Base-by-base conservation (phyloP, 2,113 vertebrate genomes). In the Phasianus colchicus region DNA sequence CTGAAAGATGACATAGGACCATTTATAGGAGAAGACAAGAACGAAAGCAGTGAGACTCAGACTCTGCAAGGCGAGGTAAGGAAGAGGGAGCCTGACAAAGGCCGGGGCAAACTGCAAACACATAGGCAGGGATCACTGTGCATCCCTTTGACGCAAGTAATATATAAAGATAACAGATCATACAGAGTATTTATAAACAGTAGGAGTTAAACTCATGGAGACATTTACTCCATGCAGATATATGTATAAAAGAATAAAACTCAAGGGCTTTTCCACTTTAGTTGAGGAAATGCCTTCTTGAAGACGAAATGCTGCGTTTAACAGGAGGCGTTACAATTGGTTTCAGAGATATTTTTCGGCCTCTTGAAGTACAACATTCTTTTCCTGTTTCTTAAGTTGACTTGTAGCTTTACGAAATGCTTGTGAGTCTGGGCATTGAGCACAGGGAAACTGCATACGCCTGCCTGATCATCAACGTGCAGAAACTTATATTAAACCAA, bases 381-480 rank as follows among this genome's bases (percentile, higher is more conserved):
- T 27, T 27, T 43, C 29, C 69, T 61, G 19, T 40, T 88, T 22
- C 9, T 75, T 42, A 57, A 32, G 14, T 40, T 22, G 19, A 30
- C 45, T 61, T 60, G 22, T 1, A 4, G 64, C 69, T 75, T 85
- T 83, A 70, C 47, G 67, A 93, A 24, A 38, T 78, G 63, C 24
- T 40, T 65, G 6, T 15, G 47, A 78, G 61, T 64, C 42, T 83
- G 16, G 45, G 43, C 52, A 17, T 64, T 40, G 5, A 81, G 29
- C 57, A 67, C 32, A 57, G 50, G 81, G 25, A 30, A 3, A 13
- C 36, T 61, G 38, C 75, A 81, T 36, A 65, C 36, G 48, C n/a
- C n/a, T 83, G 16, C 42, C 54, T 76, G 50, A 58, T 70, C 43
- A 81, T 65, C 90, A 95, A 89, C 81, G 89, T 20, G 21, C 60